Evolutionary conservation across 2,888 invertebrate species (phyloP).

Genomic region (Chrysomela aeneicollis): DNA sequence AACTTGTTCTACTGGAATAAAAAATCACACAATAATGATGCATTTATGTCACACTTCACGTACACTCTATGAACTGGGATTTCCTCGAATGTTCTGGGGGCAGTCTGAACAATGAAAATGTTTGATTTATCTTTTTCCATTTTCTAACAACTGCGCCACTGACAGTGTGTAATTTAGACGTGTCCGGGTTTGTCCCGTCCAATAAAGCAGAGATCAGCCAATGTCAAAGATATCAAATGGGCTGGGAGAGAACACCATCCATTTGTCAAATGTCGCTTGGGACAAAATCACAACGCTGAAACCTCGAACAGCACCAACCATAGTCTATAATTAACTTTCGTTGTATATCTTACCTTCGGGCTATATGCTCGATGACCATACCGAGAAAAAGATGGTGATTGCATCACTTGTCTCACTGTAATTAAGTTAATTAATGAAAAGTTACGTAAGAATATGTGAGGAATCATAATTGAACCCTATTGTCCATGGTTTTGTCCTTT

Average conservation of each 20-base stretch:
- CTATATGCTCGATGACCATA: conserved; percentile 49
- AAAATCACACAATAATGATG: too few relatives aligned
- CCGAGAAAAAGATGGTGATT: conserved; percentile 50
- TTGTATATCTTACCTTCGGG: conserved; percentile 49
- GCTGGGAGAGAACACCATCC: conserved; percentile 48
- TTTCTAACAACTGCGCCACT: conserved; percentile 28
- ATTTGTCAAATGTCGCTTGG: conserved; percentile 59
- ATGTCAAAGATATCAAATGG: conserved; percentile 49
- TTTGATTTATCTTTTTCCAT: too few relatives aligned
- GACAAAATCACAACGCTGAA: conserved; percentile 53
- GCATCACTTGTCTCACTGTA: conserved; percentile 55
- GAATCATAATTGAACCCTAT: conserved; percentile 54
- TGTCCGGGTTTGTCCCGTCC: conserved; percentile 47
- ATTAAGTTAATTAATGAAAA: conserved; percentile 54
- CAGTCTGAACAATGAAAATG: too few relatives aligned
- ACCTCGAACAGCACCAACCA: conserved; percentile 55
- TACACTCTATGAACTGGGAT: too few relatives aligned
- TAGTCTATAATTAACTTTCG: conserved; percentile 57
- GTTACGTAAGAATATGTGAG: conserved; percentile 53
- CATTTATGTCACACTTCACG: too few relatives aligned
- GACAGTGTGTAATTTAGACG: conserved; percentile 38
- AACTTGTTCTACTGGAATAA: too few relatives aligned
- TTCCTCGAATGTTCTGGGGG: too few relatives aligned
- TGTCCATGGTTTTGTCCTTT: conserved; percentile 30
- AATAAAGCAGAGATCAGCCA: conserved; percentile 45